A percentile compares a stretch with the other conserved stretches of the same genome.
These are phyloP conservation scores for Druceiella hillmani DNA, from an alignment of 2,888 invertebrate genomes.

Conservation along the genomic window DNA sequence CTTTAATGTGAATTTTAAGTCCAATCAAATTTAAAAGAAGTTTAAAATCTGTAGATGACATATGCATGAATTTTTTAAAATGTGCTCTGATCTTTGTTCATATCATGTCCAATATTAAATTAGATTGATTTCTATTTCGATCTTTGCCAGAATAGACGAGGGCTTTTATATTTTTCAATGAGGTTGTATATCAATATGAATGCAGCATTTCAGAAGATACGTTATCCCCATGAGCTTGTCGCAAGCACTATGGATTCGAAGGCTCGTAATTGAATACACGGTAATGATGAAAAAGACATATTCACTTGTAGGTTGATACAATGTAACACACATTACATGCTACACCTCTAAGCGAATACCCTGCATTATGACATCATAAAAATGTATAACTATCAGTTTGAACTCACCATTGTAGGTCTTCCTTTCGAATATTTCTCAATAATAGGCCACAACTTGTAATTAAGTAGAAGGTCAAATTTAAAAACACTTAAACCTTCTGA, in stretches of 20 bases:
- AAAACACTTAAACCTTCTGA: constrained; percentile 55
- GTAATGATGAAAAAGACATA: constrained; percentile 1
- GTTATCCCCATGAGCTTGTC: constrained; percentile 6
- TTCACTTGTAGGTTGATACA: constrained; percentile 9
- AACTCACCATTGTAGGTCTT: constrained; percentile 64
- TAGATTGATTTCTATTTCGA: constrained; percentile 5
- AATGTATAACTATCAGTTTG: constrained; percentile 6
- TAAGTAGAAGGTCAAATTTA: constrained; percentile 72
- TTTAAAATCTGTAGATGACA: constrained; percentile 9
- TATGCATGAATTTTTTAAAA: constrained; percentile 10
- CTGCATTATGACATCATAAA: too few relatives aligned
- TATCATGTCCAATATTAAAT: constrained; percentile 7
- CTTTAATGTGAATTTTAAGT: constrained; percentile 8
- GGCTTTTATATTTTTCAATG: constrained; percentile 4
- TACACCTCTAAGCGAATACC: constrained; percentile 8
- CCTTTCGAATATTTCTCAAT: constrained; percentile 65
- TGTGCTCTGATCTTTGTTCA: constrained; percentile 8
- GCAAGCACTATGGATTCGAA: constrained; percentile 4
- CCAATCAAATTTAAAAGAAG: constrained; percentile 6
- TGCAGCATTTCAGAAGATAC: constrained; percentile 8
- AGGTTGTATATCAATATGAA: constrained; percentile 9
- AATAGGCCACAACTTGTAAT: constrained; percentile 64
- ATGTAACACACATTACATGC: constrained; percentile 7
- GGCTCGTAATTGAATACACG: constrained; percentile 5
- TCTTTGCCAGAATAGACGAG: constrained; percentile 5